Evolutionary conservation across 2,888 invertebrate genomes (phyloP).

Genomic region (Drosophila crucigera): DNA sequence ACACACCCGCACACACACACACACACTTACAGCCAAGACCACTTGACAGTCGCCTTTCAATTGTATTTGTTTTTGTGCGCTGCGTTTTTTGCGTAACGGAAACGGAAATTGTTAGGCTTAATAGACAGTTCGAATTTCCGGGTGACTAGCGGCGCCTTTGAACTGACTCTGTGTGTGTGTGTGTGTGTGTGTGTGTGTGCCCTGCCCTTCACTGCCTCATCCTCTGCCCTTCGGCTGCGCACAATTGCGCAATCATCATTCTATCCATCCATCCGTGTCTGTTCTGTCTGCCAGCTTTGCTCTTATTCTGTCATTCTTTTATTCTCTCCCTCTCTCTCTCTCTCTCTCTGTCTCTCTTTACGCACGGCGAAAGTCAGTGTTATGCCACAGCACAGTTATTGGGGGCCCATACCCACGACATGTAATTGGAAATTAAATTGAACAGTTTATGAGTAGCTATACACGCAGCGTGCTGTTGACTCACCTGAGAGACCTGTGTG

Average conservation of each 20-base stretch:
- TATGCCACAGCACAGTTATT: constrained; percentile 12
- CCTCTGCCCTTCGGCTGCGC: constrained; percentile 9
- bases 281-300: not conserved
- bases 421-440: constrained; percentile 12
- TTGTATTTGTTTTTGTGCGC: constrained; percentile 42
- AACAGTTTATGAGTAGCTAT: not conserved
- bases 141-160: constrained; percentile 56
- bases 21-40: constrained; percentile 28
- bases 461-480: not conserved
- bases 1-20: constrained; percentile 12
- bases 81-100: constrained; percentile 60
- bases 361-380: constrained; percentile 20
- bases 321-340: not conserved
- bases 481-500: not conserved
- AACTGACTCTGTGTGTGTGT: constrained; percentile 34
- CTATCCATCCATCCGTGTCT: not conserved
- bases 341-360: not conserved
- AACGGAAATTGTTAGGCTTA: constrained; percentile 82
- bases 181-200: not conserved
- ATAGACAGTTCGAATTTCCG: constrained; percentile 79
- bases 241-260: constrained; percentile 65
- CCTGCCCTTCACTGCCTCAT: not conserved
- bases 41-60: constrained; percentile 38
- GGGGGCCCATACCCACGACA: not conserved
- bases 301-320: constrained; percentile 17